Conservation (phyloP, 2,888 invertebrate genomes). For the Physocephala rufipes region DNA sequence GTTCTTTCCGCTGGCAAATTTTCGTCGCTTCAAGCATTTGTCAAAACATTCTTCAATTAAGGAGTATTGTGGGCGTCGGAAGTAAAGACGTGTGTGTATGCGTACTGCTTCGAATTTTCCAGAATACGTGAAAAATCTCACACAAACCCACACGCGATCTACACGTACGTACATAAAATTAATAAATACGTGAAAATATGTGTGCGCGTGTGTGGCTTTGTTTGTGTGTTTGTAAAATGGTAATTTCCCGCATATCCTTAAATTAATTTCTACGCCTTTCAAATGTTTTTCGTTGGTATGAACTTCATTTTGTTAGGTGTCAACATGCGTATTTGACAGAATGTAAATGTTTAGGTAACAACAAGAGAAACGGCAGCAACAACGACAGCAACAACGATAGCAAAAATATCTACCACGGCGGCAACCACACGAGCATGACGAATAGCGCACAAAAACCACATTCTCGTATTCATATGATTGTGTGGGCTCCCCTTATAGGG, state of each 20-base stretch:
- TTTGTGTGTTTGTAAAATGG: conserved; percentile 55
- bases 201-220: conserved; percentile 39
- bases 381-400: not conserved
- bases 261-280: conserved; percentile 55
- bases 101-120: not conserved
- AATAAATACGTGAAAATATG: too few species aligned
- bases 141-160: not conserved
- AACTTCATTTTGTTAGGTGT: not conserved
- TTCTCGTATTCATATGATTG: not conserved
- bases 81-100: too few species aligned
- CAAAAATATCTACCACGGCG: too few species aligned
- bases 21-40: too few species aligned
- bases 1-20: too few species aligned
- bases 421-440: too few species aligned
- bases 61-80: too few species aligned
- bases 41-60: too few species aligned
- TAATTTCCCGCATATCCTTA: conserved; percentile 60
- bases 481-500: not conserved
- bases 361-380: conserved; percentile 3
- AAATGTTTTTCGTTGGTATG: conserved; percentile 7
- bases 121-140: not conserved
- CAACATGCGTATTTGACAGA: conserved; percentile 34
- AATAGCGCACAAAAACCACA: not conserved
- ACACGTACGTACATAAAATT: too few species aligned
- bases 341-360: conserved; percentile 24